Percentiles rank a stretch among this genome's conserved stretches.
These are phyloP conservation scores for Apeltes quadracus DNA, from an alignment of 2,113 vertebrate species.

Conservation along the genomic window DNA sequence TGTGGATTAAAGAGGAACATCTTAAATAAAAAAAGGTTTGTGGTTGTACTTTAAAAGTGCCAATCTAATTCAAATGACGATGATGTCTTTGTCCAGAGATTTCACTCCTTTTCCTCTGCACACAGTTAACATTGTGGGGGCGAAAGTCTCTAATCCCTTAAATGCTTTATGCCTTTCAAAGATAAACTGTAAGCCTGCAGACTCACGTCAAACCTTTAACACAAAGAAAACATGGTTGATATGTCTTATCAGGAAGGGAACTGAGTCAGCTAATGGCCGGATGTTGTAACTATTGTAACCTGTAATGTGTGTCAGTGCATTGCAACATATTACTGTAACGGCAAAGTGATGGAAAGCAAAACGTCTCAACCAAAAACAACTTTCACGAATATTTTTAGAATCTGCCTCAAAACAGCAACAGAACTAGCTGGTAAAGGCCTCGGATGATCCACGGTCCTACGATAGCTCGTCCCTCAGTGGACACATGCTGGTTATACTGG, in stretches of 20 bases:
- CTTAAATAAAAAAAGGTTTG: too few relatives aligned
- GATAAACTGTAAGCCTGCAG: not conserved
- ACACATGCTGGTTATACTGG: not conserved
- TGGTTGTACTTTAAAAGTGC: not conserved
- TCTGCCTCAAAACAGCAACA: too few relatives aligned
- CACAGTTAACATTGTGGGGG: not conserved
- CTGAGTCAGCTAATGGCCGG: conserved; percentile 14
- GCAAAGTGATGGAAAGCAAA: not conserved
- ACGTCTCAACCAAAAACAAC: not conserved
- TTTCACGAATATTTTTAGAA: too few relatives aligned
- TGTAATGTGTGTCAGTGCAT: not conserved
- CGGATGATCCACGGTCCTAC: not conserved
- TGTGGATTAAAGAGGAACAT: not conserved
- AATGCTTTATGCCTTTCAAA: not conserved
- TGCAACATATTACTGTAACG: too few relatives aligned
- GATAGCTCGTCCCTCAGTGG: too few relatives aligned
- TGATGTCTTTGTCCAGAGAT: not conserved
- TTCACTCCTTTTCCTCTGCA: not conserved
- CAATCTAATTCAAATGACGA: not conserved
- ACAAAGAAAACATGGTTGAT: not conserved
- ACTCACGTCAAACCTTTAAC: not conserved
- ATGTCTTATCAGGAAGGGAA: conserved; percentile 21
- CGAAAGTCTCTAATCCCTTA: not conserved
- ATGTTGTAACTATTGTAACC: not conserved
- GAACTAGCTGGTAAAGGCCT: too few relatives aligned